Conservation (phyloP, 2,113 vertebrate species). For the Sphyrna mokarran region DNA sequence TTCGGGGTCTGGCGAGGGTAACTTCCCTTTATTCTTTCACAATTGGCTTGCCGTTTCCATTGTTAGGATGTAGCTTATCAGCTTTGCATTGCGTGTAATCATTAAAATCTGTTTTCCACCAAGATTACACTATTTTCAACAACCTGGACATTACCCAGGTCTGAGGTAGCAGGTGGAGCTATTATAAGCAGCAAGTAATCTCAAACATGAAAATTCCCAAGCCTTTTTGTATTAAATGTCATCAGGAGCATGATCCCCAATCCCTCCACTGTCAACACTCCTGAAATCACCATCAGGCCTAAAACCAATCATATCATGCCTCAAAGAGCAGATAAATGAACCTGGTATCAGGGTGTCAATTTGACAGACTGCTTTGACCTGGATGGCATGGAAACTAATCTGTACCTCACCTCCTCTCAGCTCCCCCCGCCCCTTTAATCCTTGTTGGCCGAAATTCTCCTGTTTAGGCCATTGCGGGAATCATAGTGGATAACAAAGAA, state of each 20-base stretch:
- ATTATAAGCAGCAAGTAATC: neutral
- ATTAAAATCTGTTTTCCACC: neutral
- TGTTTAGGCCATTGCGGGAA: too few relatives aligned
- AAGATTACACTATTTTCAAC: neutral
- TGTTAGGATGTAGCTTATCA: neutral
- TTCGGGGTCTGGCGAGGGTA: neutral
- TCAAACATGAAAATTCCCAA: neutral
- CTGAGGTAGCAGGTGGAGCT: neutral
- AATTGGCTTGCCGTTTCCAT: neutral
- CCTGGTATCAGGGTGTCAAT: too few relatives aligned
- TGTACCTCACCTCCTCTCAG: too few relatives aligned
- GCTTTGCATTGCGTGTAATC: neutral
- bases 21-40: neutral
- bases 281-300: neutral
- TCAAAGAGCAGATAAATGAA: neutral
- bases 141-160: neutral
- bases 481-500: too few relatives aligned
- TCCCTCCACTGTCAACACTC: neutral
- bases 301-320: neutral
- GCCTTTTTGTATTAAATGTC: neutral
- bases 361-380: too few relatives aligned
- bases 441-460: too few relatives aligned
- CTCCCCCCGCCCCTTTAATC: too few relatives aligned
- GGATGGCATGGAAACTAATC: too few relatives aligned
- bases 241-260: neutral